Conservation (phyloP, 2,888 invertebrate genomes). For the Cinara cedri region DNA sequence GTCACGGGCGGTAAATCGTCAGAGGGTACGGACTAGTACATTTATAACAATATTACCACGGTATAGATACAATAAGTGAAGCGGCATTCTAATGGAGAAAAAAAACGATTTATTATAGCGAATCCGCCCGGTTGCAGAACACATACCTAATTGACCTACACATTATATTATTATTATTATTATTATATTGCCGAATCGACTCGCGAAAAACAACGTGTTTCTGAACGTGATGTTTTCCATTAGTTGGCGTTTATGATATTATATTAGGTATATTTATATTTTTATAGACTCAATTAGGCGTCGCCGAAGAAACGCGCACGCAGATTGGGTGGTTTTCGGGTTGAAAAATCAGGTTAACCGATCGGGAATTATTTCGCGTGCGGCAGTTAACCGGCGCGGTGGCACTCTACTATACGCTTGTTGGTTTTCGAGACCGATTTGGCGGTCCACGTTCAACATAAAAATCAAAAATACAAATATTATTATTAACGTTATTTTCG, state of each 20-base stretch:
- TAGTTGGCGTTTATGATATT: background rate
- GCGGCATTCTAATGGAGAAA: background rate
- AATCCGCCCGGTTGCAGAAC: background rate
- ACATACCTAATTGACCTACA: background rate
- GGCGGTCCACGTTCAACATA: background rate
- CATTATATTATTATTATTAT: background rate
- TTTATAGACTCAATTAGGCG: background rate
- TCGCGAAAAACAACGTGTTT: too few relatives aligned
- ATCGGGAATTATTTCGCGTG: slow-evolving; percentile 8
- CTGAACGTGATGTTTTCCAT: background rate
- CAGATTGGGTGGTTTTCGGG: slow-evolving; percentile 9
- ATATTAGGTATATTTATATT: background rate
- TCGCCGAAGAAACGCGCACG: background rate
- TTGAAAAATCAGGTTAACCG: slow-evolving; percentile 41
- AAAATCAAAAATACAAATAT: slow-evolving; percentile 11
- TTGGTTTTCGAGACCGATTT: slow-evolving; percentile 37
- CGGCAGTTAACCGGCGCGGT: background rate
- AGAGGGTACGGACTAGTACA: background rate
- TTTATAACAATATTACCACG: too few relatives aligned
- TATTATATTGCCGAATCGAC: background rate
- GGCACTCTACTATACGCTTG: slow-evolving; percentile 8
- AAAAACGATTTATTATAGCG: background rate
- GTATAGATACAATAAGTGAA: too few relatives aligned
- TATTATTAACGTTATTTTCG: background rate
- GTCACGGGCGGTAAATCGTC: too few relatives aligned